Conservation (phyloP, 2,113 vertebrate genomes). For the Oxyura jamaicensis region DNA sequence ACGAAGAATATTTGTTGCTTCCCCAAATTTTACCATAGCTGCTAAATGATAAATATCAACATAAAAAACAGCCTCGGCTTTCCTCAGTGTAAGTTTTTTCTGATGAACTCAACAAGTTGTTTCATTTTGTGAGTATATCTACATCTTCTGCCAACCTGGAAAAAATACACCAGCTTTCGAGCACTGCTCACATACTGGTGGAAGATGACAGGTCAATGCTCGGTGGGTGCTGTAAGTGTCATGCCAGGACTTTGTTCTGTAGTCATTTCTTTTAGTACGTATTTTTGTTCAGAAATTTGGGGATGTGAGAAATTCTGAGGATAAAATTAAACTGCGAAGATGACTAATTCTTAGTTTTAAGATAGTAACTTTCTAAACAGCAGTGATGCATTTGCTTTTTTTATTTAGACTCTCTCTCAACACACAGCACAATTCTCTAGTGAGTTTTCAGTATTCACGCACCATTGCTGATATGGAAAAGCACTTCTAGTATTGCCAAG, state of each 20-base stretch:
- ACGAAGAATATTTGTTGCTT: not conserved
- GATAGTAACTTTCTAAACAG: not conserved
- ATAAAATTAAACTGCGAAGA: not conserved
- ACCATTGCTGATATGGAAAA: conserved; percentile 38
- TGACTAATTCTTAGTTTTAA: not conserved
- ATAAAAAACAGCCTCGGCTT: not conserved
- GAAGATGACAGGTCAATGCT: not conserved
- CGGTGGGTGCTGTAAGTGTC: not conserved
- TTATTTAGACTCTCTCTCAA: not conserved
- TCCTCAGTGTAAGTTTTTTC: not conserved
- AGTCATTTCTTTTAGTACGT: not conserved
- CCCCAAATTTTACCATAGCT: not conserved
- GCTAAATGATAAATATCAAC: not conserved
- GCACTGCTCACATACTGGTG: fast-evolving
- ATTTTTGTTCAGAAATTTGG: not conserved
- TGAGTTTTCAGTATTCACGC: conserved; percentile 39
- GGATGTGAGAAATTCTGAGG: not conserved
- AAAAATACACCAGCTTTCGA: not conserved
- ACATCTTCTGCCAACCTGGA: not conserved
- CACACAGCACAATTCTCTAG: not conserved
- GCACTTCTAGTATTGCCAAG: conserved; percentile 2
- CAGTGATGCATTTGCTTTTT: not conserved
- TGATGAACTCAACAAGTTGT: not conserved
- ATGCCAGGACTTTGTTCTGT: not conserved
- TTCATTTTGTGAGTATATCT: not conserved